Base-by-base conservation (phyloP, 53 echinoderm and acorn worm species). In the Antedon mediterranea region DNA sequence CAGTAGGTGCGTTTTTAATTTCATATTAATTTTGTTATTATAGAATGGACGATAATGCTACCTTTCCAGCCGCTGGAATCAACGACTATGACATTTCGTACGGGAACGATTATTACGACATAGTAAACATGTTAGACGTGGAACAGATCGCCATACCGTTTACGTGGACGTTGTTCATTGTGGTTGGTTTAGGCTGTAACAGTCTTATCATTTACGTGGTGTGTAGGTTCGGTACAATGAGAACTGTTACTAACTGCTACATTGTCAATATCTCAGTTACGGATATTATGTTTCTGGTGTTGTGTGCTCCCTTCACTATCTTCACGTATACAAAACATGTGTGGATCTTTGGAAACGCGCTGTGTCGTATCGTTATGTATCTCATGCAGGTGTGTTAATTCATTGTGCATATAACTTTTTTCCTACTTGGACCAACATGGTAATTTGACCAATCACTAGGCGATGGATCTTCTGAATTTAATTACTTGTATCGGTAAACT, bases 191-290 rank as follows among this genome's bases (percentile, higher is more conserved):
- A 34, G 73, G 85, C 7, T 92, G 91, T 43, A 94, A 94, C 74
- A 80, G 71, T 74, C 79, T 94, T 29, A 92, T 94, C 34, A 84
- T 94, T 34, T 94, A 87, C 80, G 92, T 92, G 74, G 84, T 94
- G 83, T 71, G 87, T 28, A 85, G 84, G 31, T 89, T 92, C 75
- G 89, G 91, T 0, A 85, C 89, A 74, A 94, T 94, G 95, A 85
- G 92, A 81, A 94, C 95, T 4, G 91, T 89, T 29, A 94, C 94
- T 0, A 93, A 94, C 71, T 91, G 82, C 73, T 94, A 94, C 87
- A 94, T 94, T 81, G 89, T 94, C 28, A 94, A 89, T 44, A 41
- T 94, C 28, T 91, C 94, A 26, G 81, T 91, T 32, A 89, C 95
- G 0, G 95, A 94, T 32, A 88, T 94, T 29, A 85, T 92, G 4